Percentiles rank a stretch among this genome's conserved stretches.
Conservation (phyloP, 2,888 invertebrate species). For the Aproaerema taeniolella region DNA sequence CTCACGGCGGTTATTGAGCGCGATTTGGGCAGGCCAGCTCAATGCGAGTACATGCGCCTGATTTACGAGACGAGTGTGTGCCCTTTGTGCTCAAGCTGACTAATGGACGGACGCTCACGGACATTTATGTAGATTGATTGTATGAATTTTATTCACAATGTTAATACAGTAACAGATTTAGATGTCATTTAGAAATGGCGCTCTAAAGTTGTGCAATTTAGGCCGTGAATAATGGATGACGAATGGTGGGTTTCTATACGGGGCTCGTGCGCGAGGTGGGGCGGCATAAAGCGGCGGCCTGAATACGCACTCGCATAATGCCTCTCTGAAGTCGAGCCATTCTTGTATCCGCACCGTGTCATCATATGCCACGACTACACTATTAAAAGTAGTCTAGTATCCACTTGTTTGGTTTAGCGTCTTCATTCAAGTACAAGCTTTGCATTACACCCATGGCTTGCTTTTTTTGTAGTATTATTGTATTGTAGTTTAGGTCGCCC, state of each 20-base stretch:
- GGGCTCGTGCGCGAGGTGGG: conserved; percentile 61
- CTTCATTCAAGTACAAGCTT: background rate
- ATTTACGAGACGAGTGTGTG: conserved; percentile 77
- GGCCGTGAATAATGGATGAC: conserved; percentile 77
- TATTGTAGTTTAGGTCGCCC: no score
- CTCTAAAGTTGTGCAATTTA: conserved; percentile 77
- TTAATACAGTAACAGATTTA: conserved; percentile 78
- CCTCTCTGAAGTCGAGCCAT: conserved; percentile 23
- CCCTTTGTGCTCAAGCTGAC: conserved; percentile 74
- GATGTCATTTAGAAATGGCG: conserved; percentile 78
- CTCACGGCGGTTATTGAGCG: conserved; percentile 52
- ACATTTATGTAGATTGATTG: conserved; percentile 78
- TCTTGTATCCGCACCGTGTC: conserved; percentile 16
- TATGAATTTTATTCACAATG: conserved; percentile 78
- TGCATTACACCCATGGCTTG: no score
- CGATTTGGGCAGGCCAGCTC: conserved; percentile 71
- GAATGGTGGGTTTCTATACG: conserved; percentile 66
- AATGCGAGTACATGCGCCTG: conserved; percentile 69
- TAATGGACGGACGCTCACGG: conserved; percentile 77
- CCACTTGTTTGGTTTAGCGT: no score
- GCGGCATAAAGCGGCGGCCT: conserved; percentile 44
- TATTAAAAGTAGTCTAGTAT: no score
- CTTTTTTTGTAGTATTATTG: no score
- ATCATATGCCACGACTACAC: conserved; percentile 2
- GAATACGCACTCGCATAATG: conserved; percentile 30